Evolutionary conservation across 2,888 invertebrate genomes (phyloP).

Genomic region (Patella pellucida): DNA sequence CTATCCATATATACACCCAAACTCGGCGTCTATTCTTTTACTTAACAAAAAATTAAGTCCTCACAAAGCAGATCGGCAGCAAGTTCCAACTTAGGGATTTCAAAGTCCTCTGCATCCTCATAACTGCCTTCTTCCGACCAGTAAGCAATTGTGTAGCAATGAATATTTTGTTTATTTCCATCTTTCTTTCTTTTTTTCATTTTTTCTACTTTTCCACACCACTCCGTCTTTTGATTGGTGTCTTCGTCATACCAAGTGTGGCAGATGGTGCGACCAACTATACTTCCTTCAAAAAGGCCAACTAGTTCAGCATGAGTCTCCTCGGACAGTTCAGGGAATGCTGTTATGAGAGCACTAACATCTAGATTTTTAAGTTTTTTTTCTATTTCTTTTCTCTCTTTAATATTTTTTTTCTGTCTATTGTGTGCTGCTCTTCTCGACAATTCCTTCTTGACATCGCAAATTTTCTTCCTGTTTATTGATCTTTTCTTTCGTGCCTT

Average conservation of each 20-base stretch:
- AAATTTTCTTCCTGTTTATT: background rate
- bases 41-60: conserved; percentile 11
- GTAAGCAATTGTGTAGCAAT: background rate
- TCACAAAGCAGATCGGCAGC: conserved; percentile 25
- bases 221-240: background rate
- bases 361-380: background rate
- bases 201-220: conserved; percentile 15
- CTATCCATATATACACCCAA: background rate
- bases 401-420: conserved; percentile 17
- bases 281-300: conserved; percentile 25
- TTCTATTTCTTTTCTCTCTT: conserved; percentile 26
- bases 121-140: conserved; percentile 16
- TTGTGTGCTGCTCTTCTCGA: conserved; percentile 9
- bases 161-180: background rate
- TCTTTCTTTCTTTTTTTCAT: conserved; percentile 16
- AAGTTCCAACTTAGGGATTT: conserved; percentile 17
- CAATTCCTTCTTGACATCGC: conserved; percentile 13
- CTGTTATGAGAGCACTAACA: background rate
- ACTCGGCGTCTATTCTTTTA: background rate
- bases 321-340: background rate
- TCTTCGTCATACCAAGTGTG: conserved; percentile 26
- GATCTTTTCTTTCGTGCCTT: conserved; percentile 20
- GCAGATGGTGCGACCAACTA: conserved; percentile 25
- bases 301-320: background rate
- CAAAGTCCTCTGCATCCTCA: conserved; percentile 26